These are phyloP conservation scores for Xylocopa sonorina DNA, from an alignment of 1,140 invertebrate species.

Conservation along the genomic window DNA sequence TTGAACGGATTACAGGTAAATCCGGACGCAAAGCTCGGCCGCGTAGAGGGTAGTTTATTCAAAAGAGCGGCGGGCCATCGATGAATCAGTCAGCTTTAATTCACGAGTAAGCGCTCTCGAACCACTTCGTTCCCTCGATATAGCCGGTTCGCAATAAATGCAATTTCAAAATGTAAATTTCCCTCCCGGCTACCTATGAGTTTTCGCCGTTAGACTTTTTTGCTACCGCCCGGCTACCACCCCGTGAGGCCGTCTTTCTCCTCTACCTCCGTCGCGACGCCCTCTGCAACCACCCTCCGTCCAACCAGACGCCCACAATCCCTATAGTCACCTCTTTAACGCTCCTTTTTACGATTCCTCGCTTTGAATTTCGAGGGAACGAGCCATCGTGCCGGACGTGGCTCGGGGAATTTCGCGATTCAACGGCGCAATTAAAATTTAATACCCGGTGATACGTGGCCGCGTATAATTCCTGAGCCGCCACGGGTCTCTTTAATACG, in stretches of 20 bases:
- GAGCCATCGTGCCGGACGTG: background rate
- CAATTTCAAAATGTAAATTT: constrained; percentile 51
- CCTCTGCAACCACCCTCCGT: background rate
- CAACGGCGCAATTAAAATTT: constrained; percentile 35
- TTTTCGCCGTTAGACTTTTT: background rate
- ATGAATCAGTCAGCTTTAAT: constrained; percentile 35
- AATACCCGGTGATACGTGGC: constrained; percentile 22
- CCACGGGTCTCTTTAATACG: constrained; percentile 10
- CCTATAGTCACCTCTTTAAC: background rate
- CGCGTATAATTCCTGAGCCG: constrained; percentile 1
- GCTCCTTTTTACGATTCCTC: background rate
- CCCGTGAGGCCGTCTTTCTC: background rate
- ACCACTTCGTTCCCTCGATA: background rate
- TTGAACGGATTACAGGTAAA: constrained; percentile 16
- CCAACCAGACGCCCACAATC: background rate
- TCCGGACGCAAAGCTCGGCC: constrained; percentile 2
- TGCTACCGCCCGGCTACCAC: too few species aligned
- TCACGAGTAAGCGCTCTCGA: constrained; percentile 22
- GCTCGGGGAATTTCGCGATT: constrained; percentile 6
- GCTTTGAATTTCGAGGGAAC: background rate
- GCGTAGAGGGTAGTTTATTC: constrained; percentile 20
- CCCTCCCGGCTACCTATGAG: constrained; percentile 7
- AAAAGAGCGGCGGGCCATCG: constrained; percentile 18
- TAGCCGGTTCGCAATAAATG: constrained; percentile 24
- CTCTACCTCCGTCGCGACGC: too few species aligned